Evolutionary conservation across 2,888 invertebrate genomes (phyloP), one percentile per base, ranked within the genome.

Genomic region (Steinernema scapterisci): DNA sequence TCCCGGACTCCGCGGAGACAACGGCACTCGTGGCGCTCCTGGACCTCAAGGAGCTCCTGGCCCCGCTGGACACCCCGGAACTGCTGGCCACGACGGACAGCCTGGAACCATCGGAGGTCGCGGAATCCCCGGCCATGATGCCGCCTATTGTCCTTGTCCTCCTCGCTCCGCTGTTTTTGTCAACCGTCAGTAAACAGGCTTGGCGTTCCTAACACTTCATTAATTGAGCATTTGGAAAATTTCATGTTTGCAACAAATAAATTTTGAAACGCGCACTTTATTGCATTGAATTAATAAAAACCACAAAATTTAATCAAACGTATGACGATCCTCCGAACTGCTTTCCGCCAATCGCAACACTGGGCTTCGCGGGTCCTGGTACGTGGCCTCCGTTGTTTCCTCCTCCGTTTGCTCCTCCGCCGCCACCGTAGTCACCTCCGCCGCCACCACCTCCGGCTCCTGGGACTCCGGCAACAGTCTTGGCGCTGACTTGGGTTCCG

Each of bases 31-130:
- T 31, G 63, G 75, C 21, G 31, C 25, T 7, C 31, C 54, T 6
- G 82, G 81, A 3, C 83, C 82, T 44, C 81, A 77, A 70, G 85
- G 78, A 0, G 74, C 77, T 48, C 72, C 78, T 70, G 84, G 84
- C 74, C 78, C 78, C 43, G 56, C 77, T n/a, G 83, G 85, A 76
- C 78, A 81, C 70, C 81, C 79, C 63, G 85, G 85, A 71, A 76
- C 76, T 19, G 56, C 79, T 51, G 83, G 83, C 73, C 77, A 78
- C 52, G 71, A 76, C 31, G 85, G 83, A 80, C 76, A 78, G 11
- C 75, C 78, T 31, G 83, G 83, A 27, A 74, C 80, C 54, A 83
- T 83, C 74, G 85, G 81, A 25, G 81, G 82, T 70, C 80, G 80
- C 73, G 84, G 84, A 70, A 56, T 75, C n/a, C 77, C 79, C 73